Percentiles rank a stretch among this genome's conserved stretches.
These are phyloP conservation scores for Gymnobelideus leadbeateri DNA, from an alignment of 2,113 vertebrate species.

Conservation along the genomic window DNA sequence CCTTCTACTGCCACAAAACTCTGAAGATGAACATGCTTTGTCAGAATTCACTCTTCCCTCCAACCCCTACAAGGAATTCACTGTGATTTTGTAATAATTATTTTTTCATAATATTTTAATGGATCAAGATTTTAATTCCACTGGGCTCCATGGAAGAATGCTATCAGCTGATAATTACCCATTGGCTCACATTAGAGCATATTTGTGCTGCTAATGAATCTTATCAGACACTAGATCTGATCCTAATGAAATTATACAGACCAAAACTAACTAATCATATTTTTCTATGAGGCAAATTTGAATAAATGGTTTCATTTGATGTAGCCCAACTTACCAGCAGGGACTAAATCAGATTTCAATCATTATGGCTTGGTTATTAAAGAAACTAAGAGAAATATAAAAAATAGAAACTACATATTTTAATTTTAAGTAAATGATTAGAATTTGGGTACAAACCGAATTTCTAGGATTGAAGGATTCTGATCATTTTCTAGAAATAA, in stretches of 20 bases:
- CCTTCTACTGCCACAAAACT: not conserved
- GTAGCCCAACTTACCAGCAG: slow-evolving; percentile 3
- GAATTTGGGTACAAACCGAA: not conserved
- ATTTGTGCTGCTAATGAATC: slow-evolving; percentile 27
- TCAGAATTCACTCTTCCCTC: not conserved
- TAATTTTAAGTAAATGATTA: not conserved
- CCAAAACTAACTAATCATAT: slow-evolving; percentile 2
- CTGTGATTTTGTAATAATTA: slow-evolving; percentile 12
- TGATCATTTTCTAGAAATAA: not conserved
- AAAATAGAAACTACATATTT: not conserved
- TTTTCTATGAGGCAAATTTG: not conserved
- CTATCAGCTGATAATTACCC: not conserved
- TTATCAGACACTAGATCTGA: slow-evolving; percentile 15
- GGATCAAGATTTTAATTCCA: slow-evolving; percentile 5
- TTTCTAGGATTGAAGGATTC: not conserved
- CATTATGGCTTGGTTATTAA: not conserved
- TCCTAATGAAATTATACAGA: slow-evolving; percentile 15
- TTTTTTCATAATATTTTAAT: slow-evolving; percentile 38
- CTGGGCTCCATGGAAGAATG: not conserved
- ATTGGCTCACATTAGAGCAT: slow-evolving; percentile 25
- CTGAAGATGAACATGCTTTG: slow-evolving; percentile 29
- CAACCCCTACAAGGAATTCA: not conserved
- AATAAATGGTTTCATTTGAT: not conserved
- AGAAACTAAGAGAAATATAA: not conserved
- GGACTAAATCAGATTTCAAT: slow-evolving; percentile 21